These are phyloP conservation scores for Neosilurus mollespiculum DNA, from an alignment of 2,797 vertebrate genomes.

Conservation along the genomic window DNA sequence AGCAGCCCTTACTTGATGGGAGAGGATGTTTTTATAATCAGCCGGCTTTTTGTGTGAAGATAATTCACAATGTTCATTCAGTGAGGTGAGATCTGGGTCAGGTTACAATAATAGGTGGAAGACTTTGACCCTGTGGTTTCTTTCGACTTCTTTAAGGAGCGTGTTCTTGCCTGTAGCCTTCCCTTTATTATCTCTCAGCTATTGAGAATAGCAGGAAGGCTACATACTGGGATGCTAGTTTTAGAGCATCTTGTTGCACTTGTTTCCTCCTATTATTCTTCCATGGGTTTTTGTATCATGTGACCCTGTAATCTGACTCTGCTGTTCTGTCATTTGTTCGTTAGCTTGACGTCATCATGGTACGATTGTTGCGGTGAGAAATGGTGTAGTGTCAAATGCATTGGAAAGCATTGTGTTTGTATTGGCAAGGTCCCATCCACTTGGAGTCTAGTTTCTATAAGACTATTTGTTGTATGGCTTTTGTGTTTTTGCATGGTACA, in stretches of 20 bases:
- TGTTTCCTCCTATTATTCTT: conserved; percentile 45
- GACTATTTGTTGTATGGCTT: conserved; percentile 42
- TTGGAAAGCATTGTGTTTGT: conserved; percentile 27
- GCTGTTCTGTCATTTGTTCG: conserved; percentile 27
- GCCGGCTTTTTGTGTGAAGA: conserved; percentile 9
- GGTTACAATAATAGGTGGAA: conserved; percentile 55
- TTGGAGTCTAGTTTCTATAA: conserved; percentile 45
- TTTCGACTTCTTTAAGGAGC: conserved; percentile 36
- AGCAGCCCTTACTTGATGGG: conserved; percentile 32
- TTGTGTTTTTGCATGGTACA: conserved; percentile 38
- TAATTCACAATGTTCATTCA: conserved; percentile 32
- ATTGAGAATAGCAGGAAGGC: conserved; percentile 53
- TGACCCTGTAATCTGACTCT: conserved; percentile 33
- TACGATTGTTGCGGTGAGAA: conserved; percentile 38
- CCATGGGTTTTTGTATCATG: conserved; percentile 38
- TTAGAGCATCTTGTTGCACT: conserved; percentile 32
- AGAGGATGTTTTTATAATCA: conserved; percentile 48
- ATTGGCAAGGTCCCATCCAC: conserved; percentile 17
- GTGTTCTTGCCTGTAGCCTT: conserved; percentile 37
- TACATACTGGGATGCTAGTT: conserved; percentile 51
- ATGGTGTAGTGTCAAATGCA: conserved; percentile 21
- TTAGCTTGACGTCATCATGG: conserved; percentile 27
- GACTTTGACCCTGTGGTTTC: conserved; percentile 33
- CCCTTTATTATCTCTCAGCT: conserved; percentile 36
- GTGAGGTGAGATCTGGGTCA: conserved; percentile 22